phyloP scores from a whole-genome alignment of 2,888 invertebrate species.

The Acleris cristana region DNA sequence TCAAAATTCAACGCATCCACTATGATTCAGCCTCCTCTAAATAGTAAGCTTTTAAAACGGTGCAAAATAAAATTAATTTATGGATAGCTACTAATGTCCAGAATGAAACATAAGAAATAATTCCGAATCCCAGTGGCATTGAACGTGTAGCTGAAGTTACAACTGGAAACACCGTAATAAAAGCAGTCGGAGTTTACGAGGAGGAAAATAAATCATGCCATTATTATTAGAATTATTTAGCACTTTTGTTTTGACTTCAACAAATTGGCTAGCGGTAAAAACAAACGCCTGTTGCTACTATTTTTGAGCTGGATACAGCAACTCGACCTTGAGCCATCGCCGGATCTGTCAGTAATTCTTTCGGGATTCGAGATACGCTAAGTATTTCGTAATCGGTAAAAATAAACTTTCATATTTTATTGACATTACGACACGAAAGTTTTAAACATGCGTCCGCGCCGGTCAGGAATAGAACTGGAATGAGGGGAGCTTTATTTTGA shows the following conservation, averaged over 20 bases:
- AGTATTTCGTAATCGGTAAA: conserved; percentile 78
- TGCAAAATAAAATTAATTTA: neutral
- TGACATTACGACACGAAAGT: conserved; percentile 77
- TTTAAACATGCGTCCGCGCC: conserved; percentile 59
- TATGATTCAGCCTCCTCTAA: neutral
- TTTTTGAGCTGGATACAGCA: conserved; percentile 71
- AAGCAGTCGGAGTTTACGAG: conserved; percentile 46
- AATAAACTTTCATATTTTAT: conserved; percentile 81
- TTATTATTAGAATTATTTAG: conserved; percentile 50
- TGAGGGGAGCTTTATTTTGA: conserved; percentile 75
- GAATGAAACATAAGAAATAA: conserved; percentile 31
- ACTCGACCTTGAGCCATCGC: conserved; percentile 72
- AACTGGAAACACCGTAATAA: conserved; percentile 20
- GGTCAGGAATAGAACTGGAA: conserved; percentile 69
- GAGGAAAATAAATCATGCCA: conserved; percentile 46
- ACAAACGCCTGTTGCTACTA: conserved; percentile 59
- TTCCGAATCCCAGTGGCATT: conserved; percentile 7
- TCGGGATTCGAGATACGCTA: conserved; percentile 68
- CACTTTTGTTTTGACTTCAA: conserved; percentile 52
- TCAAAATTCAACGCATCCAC: neutral
- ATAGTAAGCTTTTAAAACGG: neutral
- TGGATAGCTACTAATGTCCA: conserved; percentile 15
- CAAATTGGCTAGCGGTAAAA: conserved; percentile 57
- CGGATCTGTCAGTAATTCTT: conserved; percentile 69
- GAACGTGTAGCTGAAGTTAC: conserved; percentile 18